Evolutionary conservation across 2,797 vertebrate genomes (phyloP).

Genomic region (Hemitrygon akajei): DNA sequence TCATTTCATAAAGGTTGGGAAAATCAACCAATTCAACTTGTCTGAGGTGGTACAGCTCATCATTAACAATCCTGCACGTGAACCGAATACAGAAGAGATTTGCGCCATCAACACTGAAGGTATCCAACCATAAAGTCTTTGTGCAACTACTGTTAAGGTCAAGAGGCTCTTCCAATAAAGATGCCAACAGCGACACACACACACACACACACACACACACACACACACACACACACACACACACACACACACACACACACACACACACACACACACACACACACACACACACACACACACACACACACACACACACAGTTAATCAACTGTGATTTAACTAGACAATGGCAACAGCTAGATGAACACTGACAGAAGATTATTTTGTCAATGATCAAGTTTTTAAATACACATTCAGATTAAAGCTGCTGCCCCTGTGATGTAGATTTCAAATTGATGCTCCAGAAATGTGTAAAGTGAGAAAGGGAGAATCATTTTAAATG

Average conservation of each 20-base stretch:
- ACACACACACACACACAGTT: background rate
- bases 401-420: background rate
- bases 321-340: background rate
- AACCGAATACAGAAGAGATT: background rate
- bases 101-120: background rate
- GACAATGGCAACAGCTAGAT: background rate
- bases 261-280: too few species aligned
- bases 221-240: too few species aligned
- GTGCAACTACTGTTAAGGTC: background rate
- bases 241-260: too few species aligned
- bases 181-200: background rate
- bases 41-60: slow-evolving; percentile 17
- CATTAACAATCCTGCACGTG: slow-evolving; percentile 15
- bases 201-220: background rate
- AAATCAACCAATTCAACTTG: slow-evolving; percentile 30
- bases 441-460: background rate
- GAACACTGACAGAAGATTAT: background rate
- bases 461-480: background rate
- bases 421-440: background rate
- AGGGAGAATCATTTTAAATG: background rate
- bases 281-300: background rate
- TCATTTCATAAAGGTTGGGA: slow-evolving; percentile 29
- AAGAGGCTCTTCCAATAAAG: background rate
- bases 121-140: background rate
- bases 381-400: background rate